Evolutionary conservation across 2,888 invertebrate species (phyloP), one percentile per base, ranked within the genome.

Genomic region (Hedya salicella): DNA sequence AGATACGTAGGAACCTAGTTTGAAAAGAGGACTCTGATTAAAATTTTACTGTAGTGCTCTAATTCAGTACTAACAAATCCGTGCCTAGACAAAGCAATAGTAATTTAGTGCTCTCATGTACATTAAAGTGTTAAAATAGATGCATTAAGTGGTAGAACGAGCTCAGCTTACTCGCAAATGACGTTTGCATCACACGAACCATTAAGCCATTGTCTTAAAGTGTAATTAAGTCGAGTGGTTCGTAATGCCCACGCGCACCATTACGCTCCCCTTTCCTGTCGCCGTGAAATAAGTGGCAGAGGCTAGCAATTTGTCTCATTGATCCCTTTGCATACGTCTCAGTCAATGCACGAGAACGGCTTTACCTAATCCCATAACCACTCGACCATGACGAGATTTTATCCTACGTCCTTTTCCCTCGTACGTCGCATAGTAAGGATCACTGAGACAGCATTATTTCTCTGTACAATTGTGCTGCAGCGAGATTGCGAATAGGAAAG

Each of bases 241-340:
- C 77, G 77, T 78, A 79, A 82, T 86, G 86, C 85, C 82, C 85
- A 86, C 82, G 87, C 87, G 86, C 87, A 86, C 79, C 83, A 86
- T 86, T 86, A 85, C 73, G 72, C 76, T 36, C 60, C 68, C 67
- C 48, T 56, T 62, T 67, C 67, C 68, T 48, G 64, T 60, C 50
- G 75, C 78, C 78, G 81, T 81, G 78, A 84, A 86, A 85, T 84
- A 87, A 88, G 86, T 85, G 88, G 85, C 85, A 86, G 82, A 78
- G 82, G 78, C 77, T 79, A 80, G 83, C 85, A 83, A 90, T 90
- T 85, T 86, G 86, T 90, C 88, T 87, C 83, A 88, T 88, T 89
- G 88, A 89, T 88, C 89, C 88, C 85, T 87, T 83, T 86, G 87
- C 88, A 89, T 89, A 88, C 84, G 82, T 88, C 87, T 88, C 86